Evolutionary conservation across 2,113 vertebrate species (phyloP).

Genomic region (Excalfactoria chinensis): DNA sequence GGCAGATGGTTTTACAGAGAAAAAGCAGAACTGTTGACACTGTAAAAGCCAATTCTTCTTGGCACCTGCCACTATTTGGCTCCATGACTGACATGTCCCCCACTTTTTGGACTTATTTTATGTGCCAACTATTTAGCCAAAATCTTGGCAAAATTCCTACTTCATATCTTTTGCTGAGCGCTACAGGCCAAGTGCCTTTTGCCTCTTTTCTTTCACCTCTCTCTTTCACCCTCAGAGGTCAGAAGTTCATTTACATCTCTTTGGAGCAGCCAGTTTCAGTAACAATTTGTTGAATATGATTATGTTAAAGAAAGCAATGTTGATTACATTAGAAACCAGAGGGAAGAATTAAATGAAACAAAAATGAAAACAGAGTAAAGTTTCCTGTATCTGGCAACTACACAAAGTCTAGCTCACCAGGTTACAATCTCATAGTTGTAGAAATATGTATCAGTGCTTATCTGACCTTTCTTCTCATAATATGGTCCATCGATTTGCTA

Average conservation of each 20-base stretch:
- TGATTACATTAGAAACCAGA: constrained; percentile 28
- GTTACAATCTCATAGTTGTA: constrained; percentile 8
- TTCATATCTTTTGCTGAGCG: background rate
- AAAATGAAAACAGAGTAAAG: constrained; percentile 9
- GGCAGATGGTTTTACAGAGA: constrained; percentile 5
- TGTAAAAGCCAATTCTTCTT: constrained; percentile 3
- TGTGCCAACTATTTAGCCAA: background rate
- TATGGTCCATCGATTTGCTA: background rate
- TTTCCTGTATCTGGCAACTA: constrained; percentile 15
- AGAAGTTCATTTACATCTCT: background rate
- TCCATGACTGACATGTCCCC: background rate
- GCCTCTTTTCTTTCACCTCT: background rate
- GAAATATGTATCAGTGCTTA: constrained; percentile 28
- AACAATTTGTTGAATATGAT: background rate
- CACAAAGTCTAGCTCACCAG: constrained; percentile 11
- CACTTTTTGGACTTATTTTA: background rate
- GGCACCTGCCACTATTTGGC: background rate
- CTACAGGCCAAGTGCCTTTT: background rate
- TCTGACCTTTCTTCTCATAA: constrained; percentile 51
- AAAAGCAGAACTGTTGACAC: background rate
- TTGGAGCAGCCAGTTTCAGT: constrained; percentile 1
- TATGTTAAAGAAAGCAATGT: constrained; percentile 8
- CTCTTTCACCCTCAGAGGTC: background rate
- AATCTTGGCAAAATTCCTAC: background rate
- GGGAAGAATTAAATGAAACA: constrained; percentile 13